Evolutionary conservation across 2,888 invertebrate genomes (phyloP).

Genomic region (Callyntrura guangdongensis): DNA sequence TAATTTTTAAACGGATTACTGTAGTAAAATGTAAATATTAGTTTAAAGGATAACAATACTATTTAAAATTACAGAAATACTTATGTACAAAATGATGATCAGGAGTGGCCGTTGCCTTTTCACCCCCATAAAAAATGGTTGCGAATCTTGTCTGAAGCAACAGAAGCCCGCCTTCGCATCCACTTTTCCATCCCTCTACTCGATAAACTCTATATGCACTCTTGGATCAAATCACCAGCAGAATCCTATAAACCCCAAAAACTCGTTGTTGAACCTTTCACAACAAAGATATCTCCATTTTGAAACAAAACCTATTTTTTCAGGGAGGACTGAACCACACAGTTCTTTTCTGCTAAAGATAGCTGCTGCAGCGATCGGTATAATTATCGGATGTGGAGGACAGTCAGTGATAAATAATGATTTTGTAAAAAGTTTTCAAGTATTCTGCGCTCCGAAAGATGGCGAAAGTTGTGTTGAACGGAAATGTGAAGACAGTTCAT

Average conservation of each 20-base stretch:
- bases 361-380: constrained; percentile 13
- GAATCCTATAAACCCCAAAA: background rate
- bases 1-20: too few species aligned
- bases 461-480: constrained; percentile 72
- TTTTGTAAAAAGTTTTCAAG: background rate
- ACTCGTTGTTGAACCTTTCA: too few species aligned
- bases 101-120: constrained; percentile 7
- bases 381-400: background rate
- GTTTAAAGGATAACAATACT: too few species aligned
- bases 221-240: background rate
- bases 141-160: background rate
- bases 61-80: background rate
- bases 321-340: too few species aligned
- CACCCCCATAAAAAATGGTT: background rate
- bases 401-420: background rate
- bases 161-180: background rate
- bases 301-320: too few species aligned
- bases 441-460: background rate
- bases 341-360: background rate
- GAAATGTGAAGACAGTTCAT: constrained; percentile 77
- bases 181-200: background rate
- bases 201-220: background rate
- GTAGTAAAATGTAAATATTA: too few species aligned
- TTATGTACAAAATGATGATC: background rate
- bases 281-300: too few species aligned